Base-by-base conservation (phyloP, 1,140 invertebrate genomes). In the Goniozus legneri region DNA sequence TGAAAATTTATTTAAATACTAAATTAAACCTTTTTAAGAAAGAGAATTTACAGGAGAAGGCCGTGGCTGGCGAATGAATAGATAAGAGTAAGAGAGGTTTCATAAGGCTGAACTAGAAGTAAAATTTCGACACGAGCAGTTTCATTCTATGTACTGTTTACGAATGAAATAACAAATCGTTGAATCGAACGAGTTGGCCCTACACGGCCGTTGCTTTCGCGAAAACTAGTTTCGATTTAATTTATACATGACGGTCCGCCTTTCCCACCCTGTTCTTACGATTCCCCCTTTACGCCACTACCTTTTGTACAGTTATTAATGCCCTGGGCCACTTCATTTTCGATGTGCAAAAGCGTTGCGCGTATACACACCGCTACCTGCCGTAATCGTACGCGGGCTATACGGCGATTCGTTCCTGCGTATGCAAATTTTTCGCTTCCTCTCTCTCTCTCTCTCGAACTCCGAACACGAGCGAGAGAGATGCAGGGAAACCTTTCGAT, bases 221-320 rank as follows among this genome's bases (percentile, higher is more conserved):
- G 51, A 51, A 45, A 68, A 68, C 62, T 64, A 60, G 64, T 68
- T 68, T 58, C 44, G 52, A 58, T 53, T 63, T 61, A 66, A 68
- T 68, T 67, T 64, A 65, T 64, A 49, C 58, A 56, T 60, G 40
- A 46, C 47, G 45, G 41, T 41, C 48, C 44, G 44, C 56, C 41
- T 54, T 56, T 62, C 58, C 58, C 64, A 65, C 55, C 51, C 52
- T 37, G 55, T 50, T 59, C 52, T 60, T 54, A 50, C 55, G 54
- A 50, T 54, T 54, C n/a, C n/a, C n/a, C n/a, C n/a, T n/a, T n/a
- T n/a, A n/a, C n/a, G n/a, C n/a, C n/a, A n/a, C n/a, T n/a, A n/a
- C 52, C 62, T 52, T 62, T 67, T 65, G 61, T 71, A 42, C 52
- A 64, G 59, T 67, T 72, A 72, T 70, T 69, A 69, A 69, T 65